Percentiles rank a stretch among this genome's conserved stretches.
Evolutionary conservation across 2,888 invertebrate genomes (phyloP).

Genomic region (Acleris literana): DNA sequence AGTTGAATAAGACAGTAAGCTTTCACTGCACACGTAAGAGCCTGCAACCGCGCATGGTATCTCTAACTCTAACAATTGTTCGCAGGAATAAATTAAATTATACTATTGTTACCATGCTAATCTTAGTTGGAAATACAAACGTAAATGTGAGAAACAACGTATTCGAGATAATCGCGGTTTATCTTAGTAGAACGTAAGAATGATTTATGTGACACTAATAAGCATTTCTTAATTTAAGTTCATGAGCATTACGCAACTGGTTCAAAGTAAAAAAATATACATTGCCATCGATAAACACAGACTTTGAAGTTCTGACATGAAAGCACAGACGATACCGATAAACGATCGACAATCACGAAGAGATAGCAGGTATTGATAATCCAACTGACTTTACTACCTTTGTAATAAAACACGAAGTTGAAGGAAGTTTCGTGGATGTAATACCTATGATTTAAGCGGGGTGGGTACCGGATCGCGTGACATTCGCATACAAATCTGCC

Average conservation of each 20-base stretch:
- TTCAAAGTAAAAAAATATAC: neutral
- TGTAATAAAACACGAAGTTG: slow-evolving; percentile 24
- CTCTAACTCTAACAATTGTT: slow-evolving; percentile 42
- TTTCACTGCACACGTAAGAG: slow-evolving; percentile 39
- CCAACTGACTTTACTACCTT: slow-evolving; percentile 7
- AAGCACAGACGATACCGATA: slow-evolving; percentile 27
- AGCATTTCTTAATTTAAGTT: slow-evolving; percentile 20
- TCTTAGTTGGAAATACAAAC: slow-evolving; percentile 31
- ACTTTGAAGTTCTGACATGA: slow-evolving; percentile 22
- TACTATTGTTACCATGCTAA: slow-evolving; percentile 43
- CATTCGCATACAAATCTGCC: slow-evolving; percentile 53
- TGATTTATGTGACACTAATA: slow-evolving; percentile 31
- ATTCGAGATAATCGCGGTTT: slow-evolving; percentile 24
- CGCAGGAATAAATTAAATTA: slow-evolving; percentile 47
- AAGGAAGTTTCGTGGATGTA: slow-evolving; percentile 50
- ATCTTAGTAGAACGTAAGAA: slow-evolving; percentile 27
- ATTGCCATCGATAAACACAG: neutral
- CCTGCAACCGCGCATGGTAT: slow-evolving; percentile 43
- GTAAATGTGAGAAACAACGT: slow-evolving; percentile 34
- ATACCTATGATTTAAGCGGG: slow-evolving; percentile 41
- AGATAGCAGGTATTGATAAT: slow-evolving; percentile 26
- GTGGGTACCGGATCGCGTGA: slow-evolving; percentile 57
- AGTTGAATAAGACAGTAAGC: slow-evolving; percentile 13
- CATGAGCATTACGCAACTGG: slow-evolving; percentile 16
- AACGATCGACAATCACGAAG: slow-evolving; percentile 27